Conservation (phyloP, 2,888 invertebrate genomes). For the Tetranychus truncatus region DNA sequence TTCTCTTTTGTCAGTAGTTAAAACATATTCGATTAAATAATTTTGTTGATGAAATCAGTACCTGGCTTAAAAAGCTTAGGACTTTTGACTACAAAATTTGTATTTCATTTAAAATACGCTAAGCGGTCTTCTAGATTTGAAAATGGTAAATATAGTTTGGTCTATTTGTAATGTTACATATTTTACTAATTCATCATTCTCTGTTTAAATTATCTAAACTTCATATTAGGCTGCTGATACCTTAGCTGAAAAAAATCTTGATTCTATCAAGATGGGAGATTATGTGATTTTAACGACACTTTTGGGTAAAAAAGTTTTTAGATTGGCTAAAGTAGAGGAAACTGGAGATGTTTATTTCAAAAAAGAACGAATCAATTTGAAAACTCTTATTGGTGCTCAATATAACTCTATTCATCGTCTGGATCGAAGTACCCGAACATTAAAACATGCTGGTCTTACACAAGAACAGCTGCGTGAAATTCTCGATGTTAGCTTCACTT, state of each 20-base stretch:
- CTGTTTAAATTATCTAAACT: background rate
- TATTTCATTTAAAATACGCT: slow-evolving; percentile 66
- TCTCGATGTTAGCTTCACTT: background rate
- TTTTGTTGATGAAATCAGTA: slow-evolving; percentile 3
- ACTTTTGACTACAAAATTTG: slow-evolving; percentile 72
- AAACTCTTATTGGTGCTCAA: slow-evolving; percentile 14
- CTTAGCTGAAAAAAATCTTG: slow-evolving; percentile 38
- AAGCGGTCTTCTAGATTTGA: slow-evolving; percentile 75
- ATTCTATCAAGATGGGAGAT: background rate
- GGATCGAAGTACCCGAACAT: slow-evolving; percentile 9
- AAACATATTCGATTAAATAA: background rate
- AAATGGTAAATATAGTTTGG: slow-evolving; percentile 45
- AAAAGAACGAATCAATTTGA: slow-evolving; percentile 18
- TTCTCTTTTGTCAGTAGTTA: too few relatives aligned
- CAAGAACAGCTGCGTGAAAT: background rate
- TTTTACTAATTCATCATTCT: background rate
- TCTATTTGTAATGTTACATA: background rate
- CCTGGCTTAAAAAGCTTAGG: slow-evolving; percentile 61
- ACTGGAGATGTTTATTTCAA: slow-evolving; percentile 9
- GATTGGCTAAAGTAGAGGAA: background rate
- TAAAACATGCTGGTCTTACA: slow-evolving; percentile 10
- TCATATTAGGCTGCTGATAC: slow-evolving; percentile 58
- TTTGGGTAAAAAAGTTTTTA: slow-evolving; percentile 1
- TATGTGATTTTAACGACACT: background rate
- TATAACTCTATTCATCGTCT: slow-evolving; percentile 17